These are phyloP conservation scores for Netelia fuscicornis DNA, from an alignment of 2,888 invertebrate species.

Conservation along the genomic window DNA sequence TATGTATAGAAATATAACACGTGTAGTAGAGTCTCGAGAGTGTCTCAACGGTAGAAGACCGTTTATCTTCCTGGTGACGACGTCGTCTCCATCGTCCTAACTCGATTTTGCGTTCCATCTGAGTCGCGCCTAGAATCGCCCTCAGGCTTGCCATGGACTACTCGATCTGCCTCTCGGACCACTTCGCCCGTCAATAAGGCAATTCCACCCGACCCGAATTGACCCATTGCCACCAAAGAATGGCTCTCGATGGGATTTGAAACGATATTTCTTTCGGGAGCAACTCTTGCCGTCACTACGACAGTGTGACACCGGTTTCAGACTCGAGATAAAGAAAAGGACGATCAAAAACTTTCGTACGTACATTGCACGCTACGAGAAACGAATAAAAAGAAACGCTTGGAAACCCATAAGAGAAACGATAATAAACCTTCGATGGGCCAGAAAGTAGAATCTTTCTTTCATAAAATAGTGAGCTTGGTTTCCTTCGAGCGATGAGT, in stretches of 20 bases:
- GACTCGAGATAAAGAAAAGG: conserved; percentile 26
- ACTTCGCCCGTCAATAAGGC: conserved; percentile 83
- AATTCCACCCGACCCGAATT: conserved; percentile 83
- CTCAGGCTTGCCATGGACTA: conserved; percentile 70
- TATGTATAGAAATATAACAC: not conserved
- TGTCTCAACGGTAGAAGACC: conserved; percentile 47
- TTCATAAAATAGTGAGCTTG: no score
- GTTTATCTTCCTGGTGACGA: conserved; percentile 65
- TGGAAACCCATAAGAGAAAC: conserved; percentile 3
- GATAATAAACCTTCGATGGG: not conserved
- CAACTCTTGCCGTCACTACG: conserved; percentile 29
- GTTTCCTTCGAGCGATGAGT: no score
- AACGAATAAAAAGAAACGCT: conserved; percentile 30
- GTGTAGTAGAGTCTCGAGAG: conserved; percentile 34
- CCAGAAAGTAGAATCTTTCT: not conserved
- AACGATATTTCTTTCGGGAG: conserved; percentile 63
- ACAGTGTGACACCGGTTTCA: conserved; percentile 23
- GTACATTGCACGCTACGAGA: conserved; percentile 12
- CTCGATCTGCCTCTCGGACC: conserved; percentile 71
- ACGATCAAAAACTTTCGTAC: conserved; percentile 48
- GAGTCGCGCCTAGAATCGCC: conserved; percentile 79
- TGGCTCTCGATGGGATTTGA: conserved; percentile 66
- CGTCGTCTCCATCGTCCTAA: conserved; percentile 72
- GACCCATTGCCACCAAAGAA: conserved; percentile 76
- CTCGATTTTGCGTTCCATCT: conserved; percentile 84